Evolutionary conservation across 2,888 invertebrate genomes (phyloP), one percentile per base, ranked within the genome.

Genomic region (Leptinotarsa juncta): DNA sequence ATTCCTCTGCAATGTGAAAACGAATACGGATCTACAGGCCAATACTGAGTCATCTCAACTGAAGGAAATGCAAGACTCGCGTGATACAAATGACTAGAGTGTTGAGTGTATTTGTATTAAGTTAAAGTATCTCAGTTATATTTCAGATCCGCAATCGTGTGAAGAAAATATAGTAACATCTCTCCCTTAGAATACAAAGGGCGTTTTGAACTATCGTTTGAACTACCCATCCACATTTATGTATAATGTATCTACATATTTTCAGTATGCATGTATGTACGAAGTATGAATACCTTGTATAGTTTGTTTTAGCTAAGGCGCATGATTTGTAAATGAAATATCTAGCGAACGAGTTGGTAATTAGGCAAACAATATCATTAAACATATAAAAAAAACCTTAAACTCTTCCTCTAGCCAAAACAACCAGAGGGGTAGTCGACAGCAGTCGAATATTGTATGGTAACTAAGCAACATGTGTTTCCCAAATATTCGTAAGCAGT

Each of bases 1-100:
- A 84, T 83, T 83, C 81, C 85, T 88, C 87, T 87, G 87, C 84
- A 87, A 87, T 85, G 77, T 83, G 80, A 83, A 82, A 80, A 80
- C 81, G 79, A 78, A 74, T 15, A 57, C 65, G 67, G 57, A 32
- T 62, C 62, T n/a, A 32, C 62, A 42, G 42, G 42, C 7, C 42
- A 12, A n/a, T 16, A 51, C 15, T 51, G 51, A 51, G 51, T n/a
- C 51, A 16, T 51, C 5, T 51, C n/a, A 15, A 51, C 16, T 16
- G 4, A 15, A 51, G n/a, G 51, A 51, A 51, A 16, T 51, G 51
- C 14, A n/a, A 51, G 15, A 51, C n/a, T 51, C n/a, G 51, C 5
- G 51, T 15, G 16, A 51, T 51, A 51, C 4, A 50, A 16, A 50
- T n/a, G n/a, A 51, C 15, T n/a, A 51, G 16, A 51, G 51, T 51